Evolutionary conservation across 2,797 vertebrate species (phyloP).

Genomic region (Ctenochaetus hawaiiensis): DNA sequence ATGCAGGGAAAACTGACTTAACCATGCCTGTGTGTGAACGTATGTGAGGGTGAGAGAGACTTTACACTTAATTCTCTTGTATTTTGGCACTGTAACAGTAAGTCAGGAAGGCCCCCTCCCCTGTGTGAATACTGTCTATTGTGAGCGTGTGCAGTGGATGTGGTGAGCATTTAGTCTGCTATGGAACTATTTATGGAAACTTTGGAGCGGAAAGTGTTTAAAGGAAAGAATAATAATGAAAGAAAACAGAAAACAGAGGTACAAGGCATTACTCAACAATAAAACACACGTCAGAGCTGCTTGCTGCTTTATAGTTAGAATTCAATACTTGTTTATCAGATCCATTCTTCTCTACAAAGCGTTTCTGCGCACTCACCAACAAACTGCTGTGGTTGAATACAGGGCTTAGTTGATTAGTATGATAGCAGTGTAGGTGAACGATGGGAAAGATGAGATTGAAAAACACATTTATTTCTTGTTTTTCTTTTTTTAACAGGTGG

Average conservation of each 20-base stretch:
- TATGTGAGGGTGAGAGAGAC: slow-evolving; percentile 32
- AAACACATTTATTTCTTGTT: background rate
- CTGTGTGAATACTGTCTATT: slow-evolving; percentile 75
- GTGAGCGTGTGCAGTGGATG: slow-evolving; percentile 77
- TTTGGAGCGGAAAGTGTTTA: slow-evolving; percentile 72
- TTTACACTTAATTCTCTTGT: slow-evolving; percentile 56
- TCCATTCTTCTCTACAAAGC: slow-evolving; percentile 18
- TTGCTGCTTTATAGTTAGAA: slow-evolving; percentile 42
- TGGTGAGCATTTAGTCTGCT: slow-evolving; percentile 61
- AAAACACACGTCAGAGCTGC: slow-evolving; percentile 55
- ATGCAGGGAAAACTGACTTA: background rate
- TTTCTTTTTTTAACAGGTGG: slow-evolving; percentile 56
- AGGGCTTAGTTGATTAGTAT: slow-evolving; percentile 43
- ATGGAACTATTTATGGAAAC: slow-evolving; percentile 81
- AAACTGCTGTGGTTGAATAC: slow-evolving; percentile 15
- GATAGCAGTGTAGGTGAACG: slow-evolving; percentile 7
- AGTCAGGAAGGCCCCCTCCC: slow-evolving; percentile 80
- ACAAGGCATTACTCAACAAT: slow-evolving; percentile 66
- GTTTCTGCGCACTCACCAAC: slow-evolving; percentile 15
- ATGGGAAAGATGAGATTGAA: slow-evolving; percentile 14
- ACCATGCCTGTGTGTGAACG: slow-evolving; percentile 10
- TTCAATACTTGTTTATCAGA: slow-evolving; percentile 56
- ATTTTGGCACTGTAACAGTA: slow-evolving; percentile 57
- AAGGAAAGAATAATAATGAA: slow-evolving; percentile 78
- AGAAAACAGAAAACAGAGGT: slow-evolving; percentile 55